Percentiles rank a stretch among this genome's conserved stretches.
Conservation (phyloP, 2,888 invertebrate genomes). For the Lasioglossum leucozonium region DNA sequence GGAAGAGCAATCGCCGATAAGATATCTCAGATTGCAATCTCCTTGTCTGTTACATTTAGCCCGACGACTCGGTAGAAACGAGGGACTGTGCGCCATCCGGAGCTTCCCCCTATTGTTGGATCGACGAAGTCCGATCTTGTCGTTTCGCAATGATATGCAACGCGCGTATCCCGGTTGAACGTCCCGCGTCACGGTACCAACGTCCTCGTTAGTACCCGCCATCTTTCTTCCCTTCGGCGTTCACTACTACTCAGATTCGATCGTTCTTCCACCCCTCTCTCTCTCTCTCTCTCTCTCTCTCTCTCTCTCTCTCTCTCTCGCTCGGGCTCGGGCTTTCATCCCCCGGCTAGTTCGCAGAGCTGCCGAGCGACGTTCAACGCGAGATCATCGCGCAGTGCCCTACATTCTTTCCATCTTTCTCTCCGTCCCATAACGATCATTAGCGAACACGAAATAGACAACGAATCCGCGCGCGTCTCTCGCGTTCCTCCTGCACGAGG, state of each 20-base stretch:
- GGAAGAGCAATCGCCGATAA: not conserved
- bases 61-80: not conserved
- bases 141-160: constrained; percentile 9
- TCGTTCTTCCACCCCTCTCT: constrained; percentile 14
- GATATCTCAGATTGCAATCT: not conserved
- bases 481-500: constrained; percentile 44
- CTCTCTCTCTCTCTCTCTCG: not conserved
- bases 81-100: not conserved
- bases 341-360: constrained; percentile 28
- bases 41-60: not conserved
- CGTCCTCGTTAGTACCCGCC: constrained; percentile 13
- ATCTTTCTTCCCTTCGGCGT: constrained; percentile 5
- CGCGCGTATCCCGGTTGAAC: constrained; percentile 37
- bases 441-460: constrained; percentile 56
- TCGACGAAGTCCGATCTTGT: not conserved
- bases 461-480: constrained; percentile 39
- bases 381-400: constrained; percentile 41
- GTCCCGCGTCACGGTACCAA: constrained; percentile 25
- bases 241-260: constrained; percentile 20
- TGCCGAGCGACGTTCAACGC: constrained; percentile 40
- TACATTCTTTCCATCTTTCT: constrained; percentile 26
- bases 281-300: not conserved
- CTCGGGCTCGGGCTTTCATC: constrained; percentile 10
- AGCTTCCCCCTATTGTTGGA: not conserved
- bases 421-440: constrained; percentile 24